Evolutionary conservation across 2,113 vertebrate species (phyloP).

Genomic region (Maccullochella peelii): DNA sequence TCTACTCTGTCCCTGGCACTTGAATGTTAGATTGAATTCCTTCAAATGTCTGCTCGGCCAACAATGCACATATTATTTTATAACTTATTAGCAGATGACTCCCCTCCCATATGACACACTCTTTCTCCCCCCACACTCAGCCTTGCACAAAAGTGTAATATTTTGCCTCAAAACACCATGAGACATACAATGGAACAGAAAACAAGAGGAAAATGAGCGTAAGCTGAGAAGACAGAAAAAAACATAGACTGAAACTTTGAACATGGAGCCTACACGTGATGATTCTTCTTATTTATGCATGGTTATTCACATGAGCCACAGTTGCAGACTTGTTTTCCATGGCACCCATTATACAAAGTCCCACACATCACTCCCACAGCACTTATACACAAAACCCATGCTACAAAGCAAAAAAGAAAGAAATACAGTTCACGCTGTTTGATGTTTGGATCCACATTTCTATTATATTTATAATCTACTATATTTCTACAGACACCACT

Average conservation of each 20-base stretch:
- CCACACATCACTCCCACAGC: slow-evolving; percentile 61
- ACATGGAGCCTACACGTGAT: slow-evolving; percentile 46
- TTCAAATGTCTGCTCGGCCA: slow-evolving; percentile 1
- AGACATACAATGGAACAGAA: slow-evolving; percentile 57
- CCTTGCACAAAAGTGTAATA: not conserved
- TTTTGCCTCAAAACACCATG: slow-evolving; percentile 50
- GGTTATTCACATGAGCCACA: slow-evolving; percentile 56
- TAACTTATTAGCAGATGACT: not conserved
- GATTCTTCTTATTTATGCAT: slow-evolving; percentile 33
- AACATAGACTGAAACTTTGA: slow-evolving; percentile 34
- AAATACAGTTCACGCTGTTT: not conserved
- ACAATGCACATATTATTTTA: slow-evolving; percentile 10
- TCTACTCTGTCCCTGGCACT: slow-evolving; percentile 58
- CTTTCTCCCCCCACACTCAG: not conserved
- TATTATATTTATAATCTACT: not conserved
- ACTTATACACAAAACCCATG: slow-evolving; percentile 31
- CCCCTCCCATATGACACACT: not conserved
- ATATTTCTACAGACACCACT: not conserved
- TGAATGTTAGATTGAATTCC: slow-evolving; percentile 50
- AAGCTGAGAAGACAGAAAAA: slow-evolving; percentile 32
- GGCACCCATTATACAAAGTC: slow-evolving; percentile 25
- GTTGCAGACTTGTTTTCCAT: slow-evolving; percentile 51
- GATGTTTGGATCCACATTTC: not conserved
- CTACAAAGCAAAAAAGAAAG: not conserved
- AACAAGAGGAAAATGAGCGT: slow-evolving; percentile 56